Conservation (phyloP, 2,113 vertebrate species). For the Podocnemis expansa region DNA sequence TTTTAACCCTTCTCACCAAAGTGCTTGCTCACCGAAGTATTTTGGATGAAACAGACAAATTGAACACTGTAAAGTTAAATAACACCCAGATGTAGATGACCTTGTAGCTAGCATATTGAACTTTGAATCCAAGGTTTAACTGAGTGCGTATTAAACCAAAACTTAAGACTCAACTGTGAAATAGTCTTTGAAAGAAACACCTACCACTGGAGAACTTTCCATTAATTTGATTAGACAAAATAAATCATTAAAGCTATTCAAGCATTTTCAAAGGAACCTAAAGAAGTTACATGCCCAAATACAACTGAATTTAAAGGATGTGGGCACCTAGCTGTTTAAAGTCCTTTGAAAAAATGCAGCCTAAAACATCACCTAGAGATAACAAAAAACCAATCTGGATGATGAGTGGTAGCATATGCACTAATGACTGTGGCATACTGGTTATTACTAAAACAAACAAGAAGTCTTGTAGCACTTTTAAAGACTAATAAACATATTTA, state of each 20-base stretch:
- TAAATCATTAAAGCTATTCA: not conserved
- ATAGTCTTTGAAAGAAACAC: not conserved
- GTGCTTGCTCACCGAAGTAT: not conserved
- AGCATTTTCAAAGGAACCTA: not conserved
- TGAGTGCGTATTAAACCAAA: not conserved
- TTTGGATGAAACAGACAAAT: not conserved
- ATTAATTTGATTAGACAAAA: not conserved
- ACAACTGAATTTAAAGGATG: not conserved
- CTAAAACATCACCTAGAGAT: not conserved
- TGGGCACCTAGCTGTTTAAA: not conserved
- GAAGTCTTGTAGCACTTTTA: too few relatives aligned
- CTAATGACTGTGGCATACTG: too few relatives aligned
- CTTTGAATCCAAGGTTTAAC: not conserved
- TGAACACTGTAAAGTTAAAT: not conserved
- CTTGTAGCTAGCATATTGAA: not conserved
- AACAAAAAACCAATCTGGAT: not conserved
- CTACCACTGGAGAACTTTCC: not conserved
- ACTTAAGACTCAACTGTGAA: not conserved
- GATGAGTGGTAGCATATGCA: not conserved
- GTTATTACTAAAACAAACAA: too few relatives aligned
- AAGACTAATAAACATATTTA: too few relatives aligned
- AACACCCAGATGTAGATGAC: not conserved
- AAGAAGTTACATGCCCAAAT: not conserved
- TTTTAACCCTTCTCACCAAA: not conserved
- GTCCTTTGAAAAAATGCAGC: not conserved